phyloP scores from a whole-genome alignment of 2,888 invertebrate species.

The Adelognathus sp. region DNA sequence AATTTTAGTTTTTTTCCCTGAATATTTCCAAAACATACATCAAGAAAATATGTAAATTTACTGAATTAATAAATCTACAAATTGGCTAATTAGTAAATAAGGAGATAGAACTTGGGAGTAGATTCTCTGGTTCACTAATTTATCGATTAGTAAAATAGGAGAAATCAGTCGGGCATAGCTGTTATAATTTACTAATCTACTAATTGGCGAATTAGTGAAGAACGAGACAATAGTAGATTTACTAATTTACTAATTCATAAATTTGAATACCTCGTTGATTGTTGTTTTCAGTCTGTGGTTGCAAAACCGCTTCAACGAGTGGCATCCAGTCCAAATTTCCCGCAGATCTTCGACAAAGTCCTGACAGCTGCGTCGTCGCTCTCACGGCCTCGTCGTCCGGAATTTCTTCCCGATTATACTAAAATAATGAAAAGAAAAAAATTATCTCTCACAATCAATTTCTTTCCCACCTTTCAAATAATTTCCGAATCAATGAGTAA shows the following conservation, averaged over 20 bases:
- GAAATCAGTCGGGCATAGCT: too few species aligned
- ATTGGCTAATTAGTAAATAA: too few species aligned
- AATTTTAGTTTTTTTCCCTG: too few species aligned
- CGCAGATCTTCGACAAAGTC: constrained; percentile 77
- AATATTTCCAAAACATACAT: too few species aligned
- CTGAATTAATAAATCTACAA: too few species aligned
- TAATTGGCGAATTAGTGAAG: too few species aligned
- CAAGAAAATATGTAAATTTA: too few species aligned
- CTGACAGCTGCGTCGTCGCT: constrained; percentile 73
- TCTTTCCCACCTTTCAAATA: neutral
- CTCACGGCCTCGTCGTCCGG: constrained; percentile 71
- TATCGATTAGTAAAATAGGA: too few species aligned
- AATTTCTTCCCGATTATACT: constrained; percentile 65
- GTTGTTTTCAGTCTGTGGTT: constrained; percentile 69
- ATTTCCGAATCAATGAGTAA: too few species aligned
- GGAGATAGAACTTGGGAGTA: too few species aligned
- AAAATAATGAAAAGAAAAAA: constrained; percentile 22
- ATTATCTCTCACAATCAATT: neutral
- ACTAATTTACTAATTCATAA: neutral
- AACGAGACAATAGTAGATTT: neutral
- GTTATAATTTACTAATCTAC: too few species aligned
- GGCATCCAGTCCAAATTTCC: constrained; percentile 79
- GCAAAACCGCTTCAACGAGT: constrained; percentile 76
- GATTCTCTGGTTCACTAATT: too few species aligned
- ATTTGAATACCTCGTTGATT: constrained; percentile 67